Base-by-base conservation (phyloP, 2,888 invertebrate genomes). In the Lamproptera curius region DNA sequence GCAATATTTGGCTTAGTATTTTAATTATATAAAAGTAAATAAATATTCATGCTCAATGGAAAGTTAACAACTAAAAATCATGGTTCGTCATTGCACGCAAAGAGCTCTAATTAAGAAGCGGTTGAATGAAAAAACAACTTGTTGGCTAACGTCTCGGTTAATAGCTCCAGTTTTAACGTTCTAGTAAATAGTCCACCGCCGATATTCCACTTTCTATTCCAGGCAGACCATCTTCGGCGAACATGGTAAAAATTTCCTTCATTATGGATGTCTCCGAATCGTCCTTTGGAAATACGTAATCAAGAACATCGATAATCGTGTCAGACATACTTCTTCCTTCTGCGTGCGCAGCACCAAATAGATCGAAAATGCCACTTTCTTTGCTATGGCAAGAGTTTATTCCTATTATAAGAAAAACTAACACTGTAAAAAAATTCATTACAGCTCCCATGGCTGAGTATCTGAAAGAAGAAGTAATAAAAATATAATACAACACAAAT, bases 261-360 rank as follows among this genome's bases (percentile, higher is more conserved):
- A 86, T 62, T 14, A 76, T 63, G 16, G 62, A 71, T 0, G 78
- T 68, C 49, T 83, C 82, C 16, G 59, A 53, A 50, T 85, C 84
- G 40, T 84, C 83, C 54, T 81, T 80, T 0, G 81, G 81, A 34
- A 69, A 84, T 2, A 80, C 52, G 1, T 65, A 61, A 53, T 85
- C 82, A 39, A 86, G 50, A 33, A 73, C 78, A 35, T 70, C 62
- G n/a, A 69, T 60, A 3, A 83, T 64, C 0, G 72, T 61, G 10
- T 81, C 79, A 0, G 77, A 65, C 59, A 82, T 63, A 44, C 78
- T 70, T 26, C 82, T 63, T 38, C 65, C 59, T 35, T 67, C 64
- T 14, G 52, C 52, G 20, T 52, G 53, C 6, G 35, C 17, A 15
- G 34, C 36, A 10, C 52, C 63, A 23, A 63, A 56, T 13, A 59